Evolutionary conservation across 2,888 invertebrate species (phyloP).

Genomic region (Heliothis peltigera): DNA sequence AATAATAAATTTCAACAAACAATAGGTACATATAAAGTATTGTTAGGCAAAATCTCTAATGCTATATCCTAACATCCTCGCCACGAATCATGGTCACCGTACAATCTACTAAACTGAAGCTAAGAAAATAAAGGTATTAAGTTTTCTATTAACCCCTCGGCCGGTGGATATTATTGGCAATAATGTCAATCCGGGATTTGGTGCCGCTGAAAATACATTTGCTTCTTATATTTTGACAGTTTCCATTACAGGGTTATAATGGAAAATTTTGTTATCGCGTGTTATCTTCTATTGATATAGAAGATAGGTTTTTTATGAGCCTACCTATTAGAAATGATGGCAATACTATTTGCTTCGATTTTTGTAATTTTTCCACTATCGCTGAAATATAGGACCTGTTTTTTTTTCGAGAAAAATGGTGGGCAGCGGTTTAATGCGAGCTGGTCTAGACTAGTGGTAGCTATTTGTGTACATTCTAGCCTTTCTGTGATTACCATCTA

Average conservation of each 20-base stretch:
- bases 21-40: too few species aligned
- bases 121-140: slow-evolving; percentile 73
- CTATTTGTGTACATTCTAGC: too few species aligned
- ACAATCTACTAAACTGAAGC: slow-evolving; percentile 60
- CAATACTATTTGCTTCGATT: not conserved
- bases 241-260: slow-evolving; percentile 45
- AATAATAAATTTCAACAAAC: too few species aligned
- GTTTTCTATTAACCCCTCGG: slow-evolving; percentile 72
- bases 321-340: not conserved
- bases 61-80: not conserved
- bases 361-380: too few species aligned
- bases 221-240: slow-evolving; percentile 46
- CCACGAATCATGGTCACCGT: slow-evolving; percentile 50
- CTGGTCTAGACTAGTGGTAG: too few species aligned
- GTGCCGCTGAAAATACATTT: slow-evolving; percentile 44
- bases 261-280: too few species aligned
- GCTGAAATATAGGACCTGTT: too few species aligned
- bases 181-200: slow-evolving; percentile 66
- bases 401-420: too few species aligned
- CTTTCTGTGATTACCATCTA: too few species aligned
- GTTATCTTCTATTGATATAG: too few species aligned
- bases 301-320: slow-evolving; percentile 6
- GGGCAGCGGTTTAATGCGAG: too few species aligned
- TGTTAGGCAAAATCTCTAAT: not conserved
- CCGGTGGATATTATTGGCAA: slow-evolving; percentile 66